Base-by-base conservation (phyloP, 1,140 invertebrate species). In the Centruroides vittatus region DNA sequence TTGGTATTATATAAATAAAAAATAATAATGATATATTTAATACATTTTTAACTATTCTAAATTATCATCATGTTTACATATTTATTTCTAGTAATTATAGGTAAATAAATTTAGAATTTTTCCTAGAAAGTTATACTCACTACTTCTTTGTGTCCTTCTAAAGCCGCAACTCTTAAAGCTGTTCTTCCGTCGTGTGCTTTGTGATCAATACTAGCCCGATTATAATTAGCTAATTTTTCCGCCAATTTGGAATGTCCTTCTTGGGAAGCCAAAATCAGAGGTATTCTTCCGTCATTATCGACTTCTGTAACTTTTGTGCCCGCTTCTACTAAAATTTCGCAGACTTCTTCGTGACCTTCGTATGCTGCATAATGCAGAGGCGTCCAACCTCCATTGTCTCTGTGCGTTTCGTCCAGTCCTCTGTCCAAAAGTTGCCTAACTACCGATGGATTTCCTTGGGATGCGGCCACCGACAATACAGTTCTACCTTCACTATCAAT, bases 261-360 rank as follows among this genome's bases (percentile, higher is more conserved):
- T 73, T 94, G 68, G 81, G 90, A 86, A 0, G 93, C 91, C n/a
- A 96, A 76, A 72, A 94, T 84, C 11, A 98, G 74, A 1, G 93
- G 84, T 1, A 89, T 88, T 75, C 93, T 92, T 3, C 92, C 93
- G 69, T 97, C 93, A 74, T 95, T 95, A 73, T 96, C 93, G 6
- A 86, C 82, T 70, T 93, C 89, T 68, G 92, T 89, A 3, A 93
- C 83, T 71, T 89, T 84, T 0, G 92, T 90, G 1, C 92, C 92
- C n/a, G 88, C 88, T 69, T 94, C 90, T 0, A 95, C 72, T 23
- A 97, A 74, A 9, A 87, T 84, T 64, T 89, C 83, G 67, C 88
- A 88, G 35, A 94, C 92, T 68, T 91, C 88, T 60, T 82, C 75
- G 73, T 96, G 92, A 73, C 89, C 81, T 75, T 89, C 91, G 34